Evolutionary conservation across 2,797 vertebrate species (phyloP).

Genomic region (Leptoclinus maculatus): DNA sequence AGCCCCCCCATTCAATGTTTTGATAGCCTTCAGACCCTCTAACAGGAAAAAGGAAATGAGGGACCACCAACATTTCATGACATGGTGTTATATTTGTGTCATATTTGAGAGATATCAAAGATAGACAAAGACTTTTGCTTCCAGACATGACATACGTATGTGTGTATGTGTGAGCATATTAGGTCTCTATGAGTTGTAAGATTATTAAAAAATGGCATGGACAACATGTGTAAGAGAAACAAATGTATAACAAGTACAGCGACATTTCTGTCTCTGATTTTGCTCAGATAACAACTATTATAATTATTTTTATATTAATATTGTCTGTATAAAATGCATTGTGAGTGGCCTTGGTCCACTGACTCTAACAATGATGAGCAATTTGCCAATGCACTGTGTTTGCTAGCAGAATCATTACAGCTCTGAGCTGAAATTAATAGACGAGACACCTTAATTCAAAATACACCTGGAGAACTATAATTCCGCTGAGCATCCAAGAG

Average conservation of each 20-base stretch:
- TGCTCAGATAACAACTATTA: not conserved
- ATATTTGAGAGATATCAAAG: constrained; percentile 47
- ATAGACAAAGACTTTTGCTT: constrained; percentile 22
- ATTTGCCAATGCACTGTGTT: constrained; percentile 85
- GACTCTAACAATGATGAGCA: constrained; percentile 88
- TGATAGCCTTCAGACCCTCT: constrained; percentile 67
- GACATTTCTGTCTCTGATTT: not conserved
- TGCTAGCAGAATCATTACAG: constrained; percentile 80
- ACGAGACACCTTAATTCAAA: not conserved
- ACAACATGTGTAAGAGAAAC: constrained; percentile 20
- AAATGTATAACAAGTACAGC: constrained; percentile 9
- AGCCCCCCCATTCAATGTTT: constrained; percentile 67
- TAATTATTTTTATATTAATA: not conserved
- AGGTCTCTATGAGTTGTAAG: constrained; percentile 2
- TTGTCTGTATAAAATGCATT: constrained; percentile 7
- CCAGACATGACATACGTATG: constrained; percentile 18
- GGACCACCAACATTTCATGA: constrained; percentile 72
- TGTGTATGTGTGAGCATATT: constrained; percentile 5
- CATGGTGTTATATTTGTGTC: constrained; percentile 14
- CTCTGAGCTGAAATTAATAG: constrained; percentile 69
- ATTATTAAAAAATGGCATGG: not conserved
- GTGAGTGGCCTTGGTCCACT: constrained; percentile 83
- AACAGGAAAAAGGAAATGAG: constrained; percentile 77
- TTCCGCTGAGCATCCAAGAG: not conserved
- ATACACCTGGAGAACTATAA: not conserved